phyloP scores from a whole-genome alignment of 2,888 invertebrate genomes.

The Ormyrus nitidulus region DNA sequence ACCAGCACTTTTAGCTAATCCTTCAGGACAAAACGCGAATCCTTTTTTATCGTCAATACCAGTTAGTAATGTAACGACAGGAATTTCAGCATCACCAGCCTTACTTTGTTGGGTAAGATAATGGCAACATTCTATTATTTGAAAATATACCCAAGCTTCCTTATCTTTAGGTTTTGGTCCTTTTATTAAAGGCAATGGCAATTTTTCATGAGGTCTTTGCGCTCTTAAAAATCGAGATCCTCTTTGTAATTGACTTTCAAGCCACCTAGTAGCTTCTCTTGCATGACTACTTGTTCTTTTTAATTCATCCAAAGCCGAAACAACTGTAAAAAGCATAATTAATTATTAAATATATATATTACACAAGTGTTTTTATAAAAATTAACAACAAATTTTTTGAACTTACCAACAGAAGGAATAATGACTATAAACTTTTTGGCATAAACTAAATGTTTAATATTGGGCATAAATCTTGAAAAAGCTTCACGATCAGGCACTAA shows the following conservation, averaged over 20 bases:
- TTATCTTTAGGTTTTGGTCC: constrained; percentile 87
- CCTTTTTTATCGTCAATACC: constrained; percentile 81
- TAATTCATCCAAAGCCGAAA: constrained; percentile 91
- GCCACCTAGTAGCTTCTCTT: constrained; percentile 94
- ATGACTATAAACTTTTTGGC: constrained; percentile 91
- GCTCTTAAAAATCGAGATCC: constrained; percentile 92
- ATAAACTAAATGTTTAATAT: constrained; percentile 89
- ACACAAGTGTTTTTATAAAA: background rate
- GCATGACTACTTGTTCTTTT: constrained; percentile 91
- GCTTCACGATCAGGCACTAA: constrained; percentile 92
- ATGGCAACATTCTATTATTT: constrained; percentile 90
- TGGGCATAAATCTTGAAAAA: constrained; percentile 84
- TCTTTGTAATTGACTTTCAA: constrained; percentile 90
- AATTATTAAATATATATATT: background rate
- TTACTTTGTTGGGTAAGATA: constrained; percentile 80
- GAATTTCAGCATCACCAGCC: constrained; percentile 74
- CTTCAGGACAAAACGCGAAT: constrained; percentile 82
- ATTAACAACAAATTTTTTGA: constrained; percentile 2
- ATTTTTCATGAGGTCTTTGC: constrained; percentile 89
- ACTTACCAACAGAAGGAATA: constrained; percentile 90
- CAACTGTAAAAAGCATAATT: constrained; percentile 78
- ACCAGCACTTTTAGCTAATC: constrained; percentile 85
- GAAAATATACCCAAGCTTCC: constrained; percentile 85
- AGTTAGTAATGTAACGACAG: constrained; percentile 87
- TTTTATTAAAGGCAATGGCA: constrained; percentile 84